Conservation (phyloP, 1,140 invertebrate species). For the Drosophila neocordata region DNA sequence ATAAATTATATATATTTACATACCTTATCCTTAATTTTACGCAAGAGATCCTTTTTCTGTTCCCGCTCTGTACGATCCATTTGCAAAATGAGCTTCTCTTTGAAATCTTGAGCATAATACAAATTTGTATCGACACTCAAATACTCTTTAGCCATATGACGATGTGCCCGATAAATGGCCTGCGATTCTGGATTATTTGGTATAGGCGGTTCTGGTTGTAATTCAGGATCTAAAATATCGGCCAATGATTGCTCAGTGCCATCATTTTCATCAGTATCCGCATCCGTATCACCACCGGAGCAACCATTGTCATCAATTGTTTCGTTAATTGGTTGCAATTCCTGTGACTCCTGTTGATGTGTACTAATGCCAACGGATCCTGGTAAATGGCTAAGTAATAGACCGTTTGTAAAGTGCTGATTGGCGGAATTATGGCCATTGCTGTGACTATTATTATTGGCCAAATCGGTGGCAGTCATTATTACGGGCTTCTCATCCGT, state of each 20-base stretch:
- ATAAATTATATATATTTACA: background rate
- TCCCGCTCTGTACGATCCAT: slow-evolving; percentile 72
- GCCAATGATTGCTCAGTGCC: slow-evolving; percentile 88
- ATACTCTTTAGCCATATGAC: slow-evolving; percentile 90
- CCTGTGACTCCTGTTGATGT: no score
- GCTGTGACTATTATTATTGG: slow-evolving; percentile 46
- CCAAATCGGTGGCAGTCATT: slow-evolving; percentile 62
- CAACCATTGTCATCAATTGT: background rate
- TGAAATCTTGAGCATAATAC: slow-evolving; percentile 77
- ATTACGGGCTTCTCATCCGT: slow-evolving; percentile 77
- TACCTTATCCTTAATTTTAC: slow-evolving; percentile 75
- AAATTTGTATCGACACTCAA: slow-evolving; percentile 85
- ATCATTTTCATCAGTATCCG: slow-evolving; percentile 81
- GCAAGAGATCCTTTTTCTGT: slow-evolving; percentile 66
- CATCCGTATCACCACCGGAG: slow-evolving; percentile 24
- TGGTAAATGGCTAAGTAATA: slow-evolving; percentile 12
- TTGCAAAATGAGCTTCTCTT: slow-evolving; percentile 71
- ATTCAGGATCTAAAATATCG: slow-evolving; percentile 89
- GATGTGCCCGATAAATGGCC: slow-evolving; percentile 93
- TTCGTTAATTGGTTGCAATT: no score
- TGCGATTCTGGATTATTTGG: slow-evolving; percentile 89
- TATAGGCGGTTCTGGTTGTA: slow-evolving; percentile 92
- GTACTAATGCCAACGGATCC: background rate
- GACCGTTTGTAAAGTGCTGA: slow-evolving; percentile 26
- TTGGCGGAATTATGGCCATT: slow-evolving; percentile 5